Base-by-base conservation (phyloP, 2,797 vertebrate species). In the Gymnodraco acuticeps region DNA sequence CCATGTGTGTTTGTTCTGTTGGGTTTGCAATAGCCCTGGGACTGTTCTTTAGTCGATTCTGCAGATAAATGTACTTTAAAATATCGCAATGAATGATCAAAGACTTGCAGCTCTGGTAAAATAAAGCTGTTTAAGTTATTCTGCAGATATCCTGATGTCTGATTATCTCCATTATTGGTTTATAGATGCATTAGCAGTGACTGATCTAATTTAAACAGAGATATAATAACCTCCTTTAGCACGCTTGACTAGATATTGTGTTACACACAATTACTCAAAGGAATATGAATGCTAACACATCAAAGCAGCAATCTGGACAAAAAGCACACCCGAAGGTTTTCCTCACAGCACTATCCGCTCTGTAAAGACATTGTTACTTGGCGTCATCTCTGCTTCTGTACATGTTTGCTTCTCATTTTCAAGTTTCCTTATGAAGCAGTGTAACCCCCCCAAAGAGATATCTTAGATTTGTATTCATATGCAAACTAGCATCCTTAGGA, bases 381-480 rank as follows among this genome's bases (percentile, higher is more conserved):
- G 33, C 20, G 4, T 75, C 71, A 48, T 70, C 70, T 27, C 50
- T 71, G 71, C 76, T 17, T 56, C 54, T 47, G 54, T 50, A 72
- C 77, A 66, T 55, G 23, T 67, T 74, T 38, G 70, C 77, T 88
- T 91, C 84, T 90, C 80, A 50, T 84, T 79, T 78, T 86, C 62
- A 66, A 80, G 75, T 78, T 83, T 89, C 64, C 62, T 75, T 78
- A 73, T 86, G 75, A 86, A 83, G 82, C 45, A 62, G 55, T 65
- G 62, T 63, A 73, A 52, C 45, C 78, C 33, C 69, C 71, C 75
- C 1, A 12, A 61, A 86, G 64, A 88, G 85, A 90, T 73, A 80
- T 80, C 69, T 84, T 88, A 88, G 82, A 90, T 89, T 90, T 79
- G 64, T 69, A 87, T 88, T 88, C 89, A 87, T 48, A 88, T 89